Base-by-base conservation (phyloP, 35 echinoderm and acorn worm genomes). In the Eucidaris tribuloides region DNA sequence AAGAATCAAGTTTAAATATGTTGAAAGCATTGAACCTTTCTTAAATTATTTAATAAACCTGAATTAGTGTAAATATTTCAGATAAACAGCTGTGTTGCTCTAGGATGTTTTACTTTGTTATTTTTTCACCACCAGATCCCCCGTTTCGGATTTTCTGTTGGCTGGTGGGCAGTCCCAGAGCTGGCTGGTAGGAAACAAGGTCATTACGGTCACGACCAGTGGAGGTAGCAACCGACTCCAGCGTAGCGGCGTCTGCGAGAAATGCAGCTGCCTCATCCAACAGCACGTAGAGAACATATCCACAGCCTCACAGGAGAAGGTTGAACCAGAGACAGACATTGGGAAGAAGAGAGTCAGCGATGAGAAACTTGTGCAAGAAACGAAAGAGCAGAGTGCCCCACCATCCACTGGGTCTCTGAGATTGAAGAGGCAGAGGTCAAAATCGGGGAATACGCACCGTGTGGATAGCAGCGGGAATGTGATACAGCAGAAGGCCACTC, bases 161-260 rank as follows among this genome's bases (percentile, higher is more conserved):
- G 50, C 87, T 76, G 96, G 96, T 45, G 96, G 96, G 41, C 96
- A 99, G 65, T 79, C 76, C 14, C 87, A 91, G 61, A 90, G 86
- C 58, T 99, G 96, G 96, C 83, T 99, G 60, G 72, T 99, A 42
- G 96, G 96, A 65, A 99, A 99, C 83, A 99, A 99, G 58, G 79
- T 99, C 23, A 82, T 99, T 40, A 99, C 96, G 22, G 86, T 99
- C 82, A 99, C 96, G 46, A 99, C 96, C 5, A 99, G 96, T 85
- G 96, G 96, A 2, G 96, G 96, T 15, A 90, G 96, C 46, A 76
- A 86, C 7, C 79, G 79, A 63, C 81, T 90, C 34, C 78, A 83
- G 27, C 84, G 78, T 29, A 99, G 90, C 82, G 94, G 94, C 15
- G 74, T 99, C 1, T 99, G 96, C 56, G 96, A 99, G 39, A 93